Base-by-base conservation (phyloP, 2,888 invertebrate species). In the Cantharis flavilabris region DNA sequence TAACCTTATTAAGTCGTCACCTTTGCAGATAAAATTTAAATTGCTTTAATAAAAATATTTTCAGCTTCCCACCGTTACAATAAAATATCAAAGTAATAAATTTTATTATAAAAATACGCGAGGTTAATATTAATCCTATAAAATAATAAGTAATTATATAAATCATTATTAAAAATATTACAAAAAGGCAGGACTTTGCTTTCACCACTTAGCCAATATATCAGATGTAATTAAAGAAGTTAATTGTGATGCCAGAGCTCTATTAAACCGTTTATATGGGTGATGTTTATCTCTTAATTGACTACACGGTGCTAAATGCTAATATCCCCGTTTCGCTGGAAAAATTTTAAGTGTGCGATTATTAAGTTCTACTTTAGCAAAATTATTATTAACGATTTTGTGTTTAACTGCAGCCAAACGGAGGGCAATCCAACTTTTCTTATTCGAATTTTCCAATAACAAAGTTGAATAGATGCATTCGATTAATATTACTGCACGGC, bases 201-300 rank as follows among this genome's bases (percentile, higher is more conserved):
- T 77, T 77, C 77, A 77, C 74, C 77, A 71, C 73, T 62, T 74
- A 70, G 20, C 64, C 73, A 70, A 67, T 74, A 74, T 71, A 74
- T 70, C 77, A 71, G 62, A 49, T 71, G 67, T 77, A 77, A 77
- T 77, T 77, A 77, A 74, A 71, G 20, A 65, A 77, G 77, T 77
- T 77, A 73, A 77, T 77, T 73, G 71, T 63, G 28, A 73, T 71
- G 63, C 71, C 49, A n/a, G 30, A 70, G 73, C 73, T 26, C 62
- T 77, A 73, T 73, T 77, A 74, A 74, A 76, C 65, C 71, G 71
- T 64, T 76, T 75, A 80, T 72, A 67, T 67, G 49, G 70, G 73
- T 69, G 76, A 79, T 79, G 80, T 80, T 79, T 81, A 82, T 82
- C 82, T 80, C 75, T 80, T 82, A 82, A 82, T 82, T 80, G 81